Base-by-base conservation (phyloP, 2,888 invertebrate species). In the Hybos culiciformis region DNA sequence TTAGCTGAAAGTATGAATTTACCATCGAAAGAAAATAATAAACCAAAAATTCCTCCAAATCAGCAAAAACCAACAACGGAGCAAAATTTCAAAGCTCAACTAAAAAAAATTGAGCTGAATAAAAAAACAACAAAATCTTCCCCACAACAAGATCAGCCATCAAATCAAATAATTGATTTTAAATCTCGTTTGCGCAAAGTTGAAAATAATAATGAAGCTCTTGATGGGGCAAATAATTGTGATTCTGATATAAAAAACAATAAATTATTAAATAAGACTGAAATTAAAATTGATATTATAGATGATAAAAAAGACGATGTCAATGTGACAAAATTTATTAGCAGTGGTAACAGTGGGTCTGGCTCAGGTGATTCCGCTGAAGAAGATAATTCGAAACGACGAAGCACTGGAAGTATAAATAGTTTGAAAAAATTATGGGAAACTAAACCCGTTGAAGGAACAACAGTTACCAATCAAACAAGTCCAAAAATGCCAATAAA, bases 381-480 rank as follows among this genome's bases (percentile, higher is more conserved):
- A 2, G 51, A 47, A 37, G 83, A 83, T 40, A 77, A 76, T 14
- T 85, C 87, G 41, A 91, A 90, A 62, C 74, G 91, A 12, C 81
- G 86, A 51, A 90, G 90, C 64, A 90, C 90, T 39, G 91, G 91
- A 48, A 88, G 88, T 68, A 92, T 92, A 58, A 88, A 82, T 62
- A 91, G 87, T 64, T 71, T 92, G 56, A 91, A 91, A 63, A 87
- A 87, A 64, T 69, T 92, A 49, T 92, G 92, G 92, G 92, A 92
- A 67, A 82, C 80, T 51, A 84, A 83, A 59, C 48, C 48, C 9
- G 46, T 47, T 32, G 49, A 48, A 46, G 29, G 43, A 7, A 51
- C 50, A 20, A 51, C 51, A 39, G 33, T 39, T 43, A 11, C 33
- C 18, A 26, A 8, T 21, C 33, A 39, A n/a, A n/a, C 21, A 14